phyloP scores from a whole-genome alignment of 1,140 invertebrate species.

The Tetragonula clypearis region DNA sequence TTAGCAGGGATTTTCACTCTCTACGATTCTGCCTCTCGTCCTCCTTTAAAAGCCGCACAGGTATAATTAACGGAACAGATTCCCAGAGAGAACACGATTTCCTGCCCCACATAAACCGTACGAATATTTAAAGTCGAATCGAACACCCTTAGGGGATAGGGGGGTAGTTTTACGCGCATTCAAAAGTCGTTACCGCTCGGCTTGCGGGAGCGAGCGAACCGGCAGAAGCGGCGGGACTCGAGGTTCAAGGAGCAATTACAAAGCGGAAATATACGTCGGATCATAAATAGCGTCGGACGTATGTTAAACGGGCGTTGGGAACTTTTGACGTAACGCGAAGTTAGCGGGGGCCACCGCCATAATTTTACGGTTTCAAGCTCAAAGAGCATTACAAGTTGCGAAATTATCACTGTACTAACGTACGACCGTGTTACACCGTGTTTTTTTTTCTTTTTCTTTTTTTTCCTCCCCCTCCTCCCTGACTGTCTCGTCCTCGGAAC shows the following conservation, averaged over 20 bases:
- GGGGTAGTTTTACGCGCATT: constrained; percentile 7
- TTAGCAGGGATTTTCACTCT: background rate
- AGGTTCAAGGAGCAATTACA: constrained; percentile 62
- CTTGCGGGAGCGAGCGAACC: background rate
- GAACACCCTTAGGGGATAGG: background rate
- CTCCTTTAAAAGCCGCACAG: background rate
- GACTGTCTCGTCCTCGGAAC: no score
- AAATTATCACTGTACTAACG: constrained; percentile 57
- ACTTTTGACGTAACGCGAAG: constrained; percentile 65
- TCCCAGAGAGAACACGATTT: no score
- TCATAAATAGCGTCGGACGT: constrained; percentile 62
- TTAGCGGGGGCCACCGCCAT: constrained; percentile 52
- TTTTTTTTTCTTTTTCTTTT: background rate
- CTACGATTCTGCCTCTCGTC: no score
- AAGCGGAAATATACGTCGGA: constrained; percentile 59
- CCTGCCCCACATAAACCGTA: background rate
- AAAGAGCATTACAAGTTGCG: constrained; percentile 63
- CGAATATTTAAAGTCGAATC: constrained; percentile 14
- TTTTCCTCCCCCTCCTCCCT: background rate
- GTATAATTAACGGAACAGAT: background rate
- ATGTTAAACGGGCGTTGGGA: constrained; percentile 64
- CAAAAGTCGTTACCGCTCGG: constrained; percentile 1
- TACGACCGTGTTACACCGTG: constrained; percentile 6
- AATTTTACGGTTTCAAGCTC: constrained; percentile 54
- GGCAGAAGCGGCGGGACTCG: constrained; percentile 39